Conservation (phyloP, 2,797 vertebrate genomes). For the Neomorphus geoffroyi region DNA sequence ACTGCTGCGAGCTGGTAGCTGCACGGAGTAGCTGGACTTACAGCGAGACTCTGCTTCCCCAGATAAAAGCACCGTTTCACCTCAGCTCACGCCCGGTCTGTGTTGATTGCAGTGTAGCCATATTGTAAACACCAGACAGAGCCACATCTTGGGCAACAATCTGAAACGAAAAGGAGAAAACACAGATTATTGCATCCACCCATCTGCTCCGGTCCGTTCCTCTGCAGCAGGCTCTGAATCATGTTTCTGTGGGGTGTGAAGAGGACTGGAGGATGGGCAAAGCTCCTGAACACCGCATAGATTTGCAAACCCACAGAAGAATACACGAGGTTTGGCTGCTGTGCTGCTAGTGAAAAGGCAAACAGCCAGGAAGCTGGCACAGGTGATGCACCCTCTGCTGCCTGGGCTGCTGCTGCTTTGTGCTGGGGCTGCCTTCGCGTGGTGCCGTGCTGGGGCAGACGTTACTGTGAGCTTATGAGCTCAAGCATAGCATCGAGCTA, state of each 20-base stretch:
- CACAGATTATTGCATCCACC: not conserved
- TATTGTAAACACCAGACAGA: not conserved
- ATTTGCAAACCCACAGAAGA: not conserved
- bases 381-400: not conserved
- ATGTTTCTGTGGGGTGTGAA: not conserved
- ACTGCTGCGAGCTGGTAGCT: not conserved
- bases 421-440: not conserved
- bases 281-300: not conserved
- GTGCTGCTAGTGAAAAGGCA: fast-evolving
- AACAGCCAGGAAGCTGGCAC: not conserved
- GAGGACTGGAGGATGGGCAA: not conserved
- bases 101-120: not conserved
- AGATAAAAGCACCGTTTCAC: not conserved
- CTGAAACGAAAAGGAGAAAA: not conserved
- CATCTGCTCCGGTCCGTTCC: not conserved
- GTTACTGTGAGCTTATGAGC: not conserved
- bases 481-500: not conserved
- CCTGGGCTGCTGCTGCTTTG: fast-evolving
- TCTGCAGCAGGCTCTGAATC: not conserved
- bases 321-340: fast-evolving
- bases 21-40: not conserved
- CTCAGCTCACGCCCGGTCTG: not conserved
- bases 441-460: fast-evolving
- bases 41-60: not conserved
- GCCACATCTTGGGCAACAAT: not conserved